Evolutionary conservation across 2,888 invertebrate genomes (phyloP).

Genomic region (Phyllotreta cruciferae): DNA sequence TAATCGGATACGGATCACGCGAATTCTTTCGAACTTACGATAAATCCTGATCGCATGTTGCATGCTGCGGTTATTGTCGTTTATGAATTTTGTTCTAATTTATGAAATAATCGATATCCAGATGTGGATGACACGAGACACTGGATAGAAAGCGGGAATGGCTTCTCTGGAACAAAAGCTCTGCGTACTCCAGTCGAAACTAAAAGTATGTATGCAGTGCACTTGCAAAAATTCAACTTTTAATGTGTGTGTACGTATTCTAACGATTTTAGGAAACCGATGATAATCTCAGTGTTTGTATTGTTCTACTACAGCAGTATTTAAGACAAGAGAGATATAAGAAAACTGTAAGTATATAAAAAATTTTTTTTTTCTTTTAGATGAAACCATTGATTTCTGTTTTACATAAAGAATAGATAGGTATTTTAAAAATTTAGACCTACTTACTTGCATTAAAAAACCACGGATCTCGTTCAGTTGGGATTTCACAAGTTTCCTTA

Average conservation of each 20-base stretch:
- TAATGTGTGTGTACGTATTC: slow-evolving; percentile 9
- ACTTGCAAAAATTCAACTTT: neutral
- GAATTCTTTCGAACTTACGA: slow-evolving; percentile 33
- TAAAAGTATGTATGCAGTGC: slow-evolving; percentile 45
- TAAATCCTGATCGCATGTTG: slow-evolving; percentile 34
- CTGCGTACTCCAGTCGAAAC: slow-evolving; percentile 50
- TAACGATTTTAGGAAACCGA: slow-evolving; percentile 49
- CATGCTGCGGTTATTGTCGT: slow-evolving; percentile 44
- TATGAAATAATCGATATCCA: slow-evolving; percentile 51
- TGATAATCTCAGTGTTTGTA: slow-evolving; percentile 49
- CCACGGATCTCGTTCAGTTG: no score
- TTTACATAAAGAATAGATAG: neutral
- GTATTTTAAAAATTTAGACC: no score
- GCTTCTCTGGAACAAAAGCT: slow-evolving; percentile 51
- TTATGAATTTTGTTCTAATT: slow-evolving; percentile 50
- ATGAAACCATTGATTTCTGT: neutral
- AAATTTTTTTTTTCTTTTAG: neutral
- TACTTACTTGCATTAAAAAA: no score
- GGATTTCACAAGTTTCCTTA: no score
- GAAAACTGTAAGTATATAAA: slow-evolving; percentile 43
- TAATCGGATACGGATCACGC: slow-evolving; percentile 21
- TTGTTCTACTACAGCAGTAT: slow-evolving; percentile 51
- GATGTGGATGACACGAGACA: slow-evolving; percentile 52
- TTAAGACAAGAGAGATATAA: slow-evolving; percentile 46
- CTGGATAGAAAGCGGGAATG: slow-evolving; percentile 46